Evolutionary conservation across 2,113 vertebrate genomes (phyloP).

Genomic region (Sterna hirundo): DNA sequence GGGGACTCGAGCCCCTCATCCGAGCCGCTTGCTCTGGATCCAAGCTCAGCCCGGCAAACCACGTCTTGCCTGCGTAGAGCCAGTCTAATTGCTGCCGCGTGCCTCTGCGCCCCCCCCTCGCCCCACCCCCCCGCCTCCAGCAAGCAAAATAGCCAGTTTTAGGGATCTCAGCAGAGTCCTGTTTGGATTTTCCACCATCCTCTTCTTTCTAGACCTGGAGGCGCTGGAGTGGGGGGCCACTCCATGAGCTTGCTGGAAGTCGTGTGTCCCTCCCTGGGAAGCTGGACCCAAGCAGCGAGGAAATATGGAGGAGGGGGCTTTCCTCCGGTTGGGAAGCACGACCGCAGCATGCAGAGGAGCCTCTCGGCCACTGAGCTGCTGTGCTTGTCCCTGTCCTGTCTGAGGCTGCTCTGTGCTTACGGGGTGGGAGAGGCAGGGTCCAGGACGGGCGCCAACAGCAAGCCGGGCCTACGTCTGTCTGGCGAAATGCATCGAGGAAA

Average conservation of each 20-base stretch:
- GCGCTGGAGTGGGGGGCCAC: background rate
- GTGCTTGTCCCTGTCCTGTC: background rate
- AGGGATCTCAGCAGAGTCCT: background rate
- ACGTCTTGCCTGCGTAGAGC: background rate
- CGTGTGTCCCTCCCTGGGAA: accelerated
- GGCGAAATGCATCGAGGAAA: background rate
- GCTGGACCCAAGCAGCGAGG: accelerated
- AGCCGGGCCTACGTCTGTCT: background rate
- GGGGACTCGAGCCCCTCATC: background rate
- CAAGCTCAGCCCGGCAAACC: background rate
- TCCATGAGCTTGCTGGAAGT: background rate
- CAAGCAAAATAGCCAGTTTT: background rate
- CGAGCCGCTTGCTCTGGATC: background rate
- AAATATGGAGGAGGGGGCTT: background rate
- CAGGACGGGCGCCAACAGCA: background rate
- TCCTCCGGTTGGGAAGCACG: accelerated
- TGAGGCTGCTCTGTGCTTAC: background rate
- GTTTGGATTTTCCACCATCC: background rate
- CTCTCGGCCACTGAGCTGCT: accelerated
- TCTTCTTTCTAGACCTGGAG: background rate
- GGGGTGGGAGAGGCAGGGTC: background rate
- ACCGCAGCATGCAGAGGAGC: accelerated
- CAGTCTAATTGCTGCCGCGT: background rate
- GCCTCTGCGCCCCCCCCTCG: background rate
- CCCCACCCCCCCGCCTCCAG: too few species aligned